Percentiles rank a stretch among this genome's conserved stretches.
These are phyloP conservation scores for Ganaspis brasiliensis DNA, from an alignment of 2,888 invertebrate genomes.

Conservation along the genomic window DNA sequence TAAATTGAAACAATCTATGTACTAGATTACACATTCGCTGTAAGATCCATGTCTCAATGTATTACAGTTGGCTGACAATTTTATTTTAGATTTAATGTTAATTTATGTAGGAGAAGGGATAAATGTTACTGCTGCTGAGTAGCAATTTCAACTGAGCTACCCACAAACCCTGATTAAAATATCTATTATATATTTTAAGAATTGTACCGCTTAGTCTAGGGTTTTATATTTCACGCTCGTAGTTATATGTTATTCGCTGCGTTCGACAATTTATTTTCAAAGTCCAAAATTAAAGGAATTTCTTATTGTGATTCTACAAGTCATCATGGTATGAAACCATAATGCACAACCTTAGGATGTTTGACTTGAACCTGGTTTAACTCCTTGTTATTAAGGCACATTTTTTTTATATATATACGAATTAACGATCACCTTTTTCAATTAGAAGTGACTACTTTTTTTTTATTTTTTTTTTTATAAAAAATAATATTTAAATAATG, in stretches of 20 bases:
- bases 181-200: constrained; percentile 75
- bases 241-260: not conserved
- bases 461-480: too few relatives aligned
- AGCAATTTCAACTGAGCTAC: constrained; percentile 56
- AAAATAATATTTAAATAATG: too few relatives aligned
- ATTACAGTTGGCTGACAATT: constrained; percentile 71
- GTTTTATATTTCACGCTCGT: constrained; percentile 75
- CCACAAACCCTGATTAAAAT: constrained; percentile 64
- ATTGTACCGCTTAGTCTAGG: constrained; percentile 74
- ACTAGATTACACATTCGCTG: constrained; percentile 67
- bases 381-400: not conserved
- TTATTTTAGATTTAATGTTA: constrained; percentile 71
- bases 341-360: constrained; percentile 35
- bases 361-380: constrained; percentile 66
- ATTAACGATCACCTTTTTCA: too few relatives aligned
- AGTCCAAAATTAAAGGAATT: not conserved
- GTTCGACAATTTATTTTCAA: not conserved
- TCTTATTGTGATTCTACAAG: constrained; percentile 9
- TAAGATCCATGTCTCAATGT: constrained; percentile 74
- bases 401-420: not conserved
- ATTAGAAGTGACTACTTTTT: too few relatives aligned
- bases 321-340: constrained; percentile 47
- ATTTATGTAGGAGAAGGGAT: constrained; percentile 66
- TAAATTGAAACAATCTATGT: constrained; percentile 55
- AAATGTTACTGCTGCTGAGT: constrained; percentile 51